Base-by-base conservation (phyloP, 2,113 vertebrate genomes). In the Macquaria australasica region DNA sequence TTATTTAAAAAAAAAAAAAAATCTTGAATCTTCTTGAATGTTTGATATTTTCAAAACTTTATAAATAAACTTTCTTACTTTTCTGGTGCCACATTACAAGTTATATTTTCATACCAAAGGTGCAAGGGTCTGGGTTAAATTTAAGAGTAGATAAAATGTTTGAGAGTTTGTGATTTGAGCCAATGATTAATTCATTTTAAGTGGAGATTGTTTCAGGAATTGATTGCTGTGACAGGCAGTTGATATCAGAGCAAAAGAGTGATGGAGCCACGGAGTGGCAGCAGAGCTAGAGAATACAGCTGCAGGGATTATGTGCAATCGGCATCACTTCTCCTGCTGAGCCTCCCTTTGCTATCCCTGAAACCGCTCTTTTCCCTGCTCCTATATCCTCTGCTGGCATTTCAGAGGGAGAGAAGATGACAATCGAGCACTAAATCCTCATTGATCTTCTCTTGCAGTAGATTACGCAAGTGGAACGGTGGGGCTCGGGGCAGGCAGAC, bases 391-490 rank as follows among this genome's bases (percentile, higher is more conserved):
- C 81, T 79, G 74, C 83, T 86, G 89, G 86, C 86, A 76, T 94
- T 94, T 93, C 85, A 91, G 83, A 92, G 70, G 69, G 83, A 88
- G 86, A 78, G 90, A 93, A 91, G 93, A 94, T 92, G 93, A 94
- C 94, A 93, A 93, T 83, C 78, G 66, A 92, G 84, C 90, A 70
- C 84, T 90, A 91, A 95, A 95, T 94, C 92, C 87, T 93, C 87
- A 94, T 93, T 91, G 92, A 95, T 94, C 94, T 91, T 87, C 84
- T 86, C 90, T 90, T 90, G 89, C 85, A 92, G 89, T 89, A 92
- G 92, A 94, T 95, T 95, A 95, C 85, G 84, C 92, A 94, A 94
- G 87, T 75, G 90, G 83, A 94, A 92, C 67, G 86, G 82, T 79
- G 81, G 85, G 86, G 88, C 90, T 88, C 28, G 63, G 92, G 92